These are phyloP conservation scores for Haemorhous mexicanus DNA, from an alignment of 2,113 vertebrate genomes.

Conservation along the genomic window DNA sequence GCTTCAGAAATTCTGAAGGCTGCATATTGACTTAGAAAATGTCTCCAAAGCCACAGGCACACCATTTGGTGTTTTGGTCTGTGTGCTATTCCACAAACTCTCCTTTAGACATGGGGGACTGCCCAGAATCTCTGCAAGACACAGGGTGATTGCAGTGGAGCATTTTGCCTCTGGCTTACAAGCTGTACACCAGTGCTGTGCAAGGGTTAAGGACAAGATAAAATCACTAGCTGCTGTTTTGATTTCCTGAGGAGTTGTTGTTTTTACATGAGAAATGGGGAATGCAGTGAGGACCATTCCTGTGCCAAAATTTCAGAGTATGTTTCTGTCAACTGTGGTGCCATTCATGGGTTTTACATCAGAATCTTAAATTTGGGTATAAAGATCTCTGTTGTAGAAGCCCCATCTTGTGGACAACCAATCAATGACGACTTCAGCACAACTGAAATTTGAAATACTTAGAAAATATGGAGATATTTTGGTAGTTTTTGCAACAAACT, in stretches of 20 bases:
- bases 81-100: background rate
- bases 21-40: background rate
- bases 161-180: background rate
- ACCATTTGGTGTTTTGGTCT: background rate
- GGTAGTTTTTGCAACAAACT: background rate
- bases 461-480: background rate
- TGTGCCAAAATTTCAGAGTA: background rate
- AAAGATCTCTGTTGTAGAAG: constrained; percentile 44
- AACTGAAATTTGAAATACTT: background rate
- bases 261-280: background rate
- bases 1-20: background rate
- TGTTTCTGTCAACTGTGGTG: background rate
- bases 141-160: background rate
- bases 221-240: background rate
- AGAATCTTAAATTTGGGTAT: background rate
- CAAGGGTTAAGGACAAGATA: background rate
- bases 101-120: background rate
- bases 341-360: background rate
- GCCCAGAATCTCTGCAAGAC: background rate
- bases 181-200: background rate
- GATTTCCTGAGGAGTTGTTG: background rate
- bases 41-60: background rate
- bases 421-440: constrained; percentile 7
- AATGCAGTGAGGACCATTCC: background rate
- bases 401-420: constrained; percentile 64